Evolutionary conservation across 2,797 vertebrate species (phyloP), one percentile per base, ranked within the genome.

Genomic region (Argentina silus): DNA sequence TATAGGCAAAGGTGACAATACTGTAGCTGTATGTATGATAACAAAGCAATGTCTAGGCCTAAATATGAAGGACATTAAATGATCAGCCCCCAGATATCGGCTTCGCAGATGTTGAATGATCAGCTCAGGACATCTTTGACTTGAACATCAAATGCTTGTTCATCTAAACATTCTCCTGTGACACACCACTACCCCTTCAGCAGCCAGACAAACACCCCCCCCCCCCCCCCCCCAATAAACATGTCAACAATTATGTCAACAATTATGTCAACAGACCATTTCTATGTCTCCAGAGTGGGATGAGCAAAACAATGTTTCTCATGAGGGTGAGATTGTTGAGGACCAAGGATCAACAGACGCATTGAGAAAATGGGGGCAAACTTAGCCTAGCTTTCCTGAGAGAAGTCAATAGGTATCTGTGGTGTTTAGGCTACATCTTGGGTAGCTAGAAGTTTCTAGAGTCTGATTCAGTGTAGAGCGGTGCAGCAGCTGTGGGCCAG

Each of bases 281-380:
- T 14, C 59, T 17, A 42, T 4, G 65, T 21, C 56, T 19, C 19
- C 67, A 59, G 73, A 69, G 77, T 70, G 77, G 64, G 36, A 72
- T 47, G 50, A 50, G 55, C 27, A 36, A 4, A 36, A 36, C 60
- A 69, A 67, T 69, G 66, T 59, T 50, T 55, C 4, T 14, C 66
- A 66, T 67, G 50, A 59, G 70, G 70, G 67, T 64, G 61, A 63
- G 72, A 75, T 36, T 73, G 75, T 88, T 51, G 61, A 76, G 70
- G 70, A 73, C 69, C 45, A 81, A 61, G 63, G 82, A 75, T 81
- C 56, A 68, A 63, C 53, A 77, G 63, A 81, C 75, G 82, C 77
- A 72, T 75, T 67, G 64, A 71, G 83, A 56, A 75, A 74, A 10
- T 17, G 14, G 42, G 61, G 15, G 60, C 75, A 45, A 23, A 15